These are phyloP conservation scores for Lagria hirta DNA, from an alignment of 2,888 invertebrate genomes.

Conservation along the genomic window DNA sequence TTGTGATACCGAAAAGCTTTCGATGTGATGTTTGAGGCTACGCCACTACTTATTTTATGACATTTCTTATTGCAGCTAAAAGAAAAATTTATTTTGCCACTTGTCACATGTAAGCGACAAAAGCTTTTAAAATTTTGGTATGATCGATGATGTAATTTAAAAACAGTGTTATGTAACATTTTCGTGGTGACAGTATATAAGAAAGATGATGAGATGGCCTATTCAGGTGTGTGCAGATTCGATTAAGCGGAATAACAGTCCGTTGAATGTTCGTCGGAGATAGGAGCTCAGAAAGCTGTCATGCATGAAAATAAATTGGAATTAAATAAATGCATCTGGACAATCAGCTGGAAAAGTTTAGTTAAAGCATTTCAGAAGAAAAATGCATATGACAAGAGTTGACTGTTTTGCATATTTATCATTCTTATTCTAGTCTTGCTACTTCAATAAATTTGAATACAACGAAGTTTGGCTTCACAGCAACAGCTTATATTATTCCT, in stretches of 20 bases:
- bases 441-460: too few relatives aligned
- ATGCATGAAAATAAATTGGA: slow-evolving; percentile 20
- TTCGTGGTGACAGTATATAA: slow-evolving; percentile 14
- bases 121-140: slow-evolving; percentile 9
- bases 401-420: too few relatives aligned
- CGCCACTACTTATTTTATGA: too few relatives aligned
- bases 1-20: too few relatives aligned
- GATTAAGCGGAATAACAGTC: slow-evolving; percentile 37
- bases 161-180: slow-evolving; percentile 8
- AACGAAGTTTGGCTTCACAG: too few relatives aligned
- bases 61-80: not conserved
- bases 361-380: too few relatives aligned
- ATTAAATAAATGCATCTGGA: slow-evolving; percentile 18
- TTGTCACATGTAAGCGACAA: slow-evolving; percentile 5
- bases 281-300: slow-evolving; percentile 21
- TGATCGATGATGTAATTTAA: slow-evolving; percentile 20
- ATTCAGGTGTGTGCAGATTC: slow-evolving; percentile 30
- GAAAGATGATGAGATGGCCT: slow-evolving; percentile 15
- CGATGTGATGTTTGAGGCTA: too few relatives aligned
- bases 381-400: too few relatives aligned
- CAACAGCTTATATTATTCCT: too few relatives aligned
- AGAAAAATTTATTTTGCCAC: slow-evolving; percentile 9
- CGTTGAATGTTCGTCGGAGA: slow-evolving; percentile 35
- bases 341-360: slow-evolving; percentile 7
- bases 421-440: too few relatives aligned